These are phyloP conservation scores for Actias luna DNA, from an alignment of 2,888 invertebrate genomes.

Conservation along the genomic window DNA sequence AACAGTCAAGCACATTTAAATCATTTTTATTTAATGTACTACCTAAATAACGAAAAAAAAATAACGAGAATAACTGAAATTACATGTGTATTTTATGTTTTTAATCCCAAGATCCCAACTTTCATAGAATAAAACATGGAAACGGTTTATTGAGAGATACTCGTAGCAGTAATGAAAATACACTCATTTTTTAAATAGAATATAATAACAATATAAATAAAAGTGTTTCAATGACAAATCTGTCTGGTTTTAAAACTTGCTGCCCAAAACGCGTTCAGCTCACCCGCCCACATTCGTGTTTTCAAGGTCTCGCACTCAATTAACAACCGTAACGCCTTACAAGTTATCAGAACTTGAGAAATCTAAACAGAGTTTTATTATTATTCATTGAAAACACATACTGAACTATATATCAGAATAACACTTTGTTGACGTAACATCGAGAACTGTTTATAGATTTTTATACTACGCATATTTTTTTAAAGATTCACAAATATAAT, in stretches of 20 bases:
- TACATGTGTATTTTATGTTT: background rate
- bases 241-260: conserved; percentile 7
- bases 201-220: background rate
- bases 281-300: conserved; percentile 45
- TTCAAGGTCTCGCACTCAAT: conserved; percentile 60
- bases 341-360: conserved; percentile 11
- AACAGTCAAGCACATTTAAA: background rate
- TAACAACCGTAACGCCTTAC: conserved; percentile 32
- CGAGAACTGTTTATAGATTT: background rate
- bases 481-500: no score
- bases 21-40: background rate
- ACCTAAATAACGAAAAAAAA: background rate
- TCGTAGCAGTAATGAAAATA: no score
- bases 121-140: no score
- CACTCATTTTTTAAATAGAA: background rate
- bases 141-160: no score
- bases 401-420: background rate
- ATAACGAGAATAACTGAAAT: background rate
- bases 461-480: background rate
- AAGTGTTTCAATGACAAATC: conserved; percentile 5
- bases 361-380: conserved; percentile 4
- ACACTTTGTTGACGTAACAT: background rate
- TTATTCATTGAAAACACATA: background rate
- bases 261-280: conserved; percentile 19
- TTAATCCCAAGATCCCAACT: background rate